phyloP scores from a whole-genome alignment of 2,797 vertebrate species.

The Petrocephalus sullivani region DNA sequence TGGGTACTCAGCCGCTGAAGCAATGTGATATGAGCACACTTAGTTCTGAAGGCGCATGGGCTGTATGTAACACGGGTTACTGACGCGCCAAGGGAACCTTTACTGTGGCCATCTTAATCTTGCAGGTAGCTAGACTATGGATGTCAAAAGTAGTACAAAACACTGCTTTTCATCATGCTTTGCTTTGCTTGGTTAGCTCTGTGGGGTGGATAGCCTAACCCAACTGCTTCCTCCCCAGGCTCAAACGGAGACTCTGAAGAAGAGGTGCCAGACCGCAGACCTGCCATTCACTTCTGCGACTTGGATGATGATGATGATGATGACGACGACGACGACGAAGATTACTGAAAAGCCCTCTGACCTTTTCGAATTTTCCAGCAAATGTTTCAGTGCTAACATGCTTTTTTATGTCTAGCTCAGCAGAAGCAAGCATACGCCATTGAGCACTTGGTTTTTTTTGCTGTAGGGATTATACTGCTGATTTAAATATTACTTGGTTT shows the following conservation, averaged over 20 bases:
- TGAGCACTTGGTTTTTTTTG: background rate
- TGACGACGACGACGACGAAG: conserved; percentile 58
- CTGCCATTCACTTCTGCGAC: conserved; percentile 69
- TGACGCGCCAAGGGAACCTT: background rate
- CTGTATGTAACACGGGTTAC: background rate
- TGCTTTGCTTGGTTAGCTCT: background rate
- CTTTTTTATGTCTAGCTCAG: background rate
- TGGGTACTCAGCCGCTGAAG: background rate
- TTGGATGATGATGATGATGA: conserved; percentile 51
- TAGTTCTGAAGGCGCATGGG: background rate
- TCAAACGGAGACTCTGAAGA: conserved; percentile 79
- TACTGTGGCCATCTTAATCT: background rate
- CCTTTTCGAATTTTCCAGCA: background rate
- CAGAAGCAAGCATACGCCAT: conserved; percentile 1
- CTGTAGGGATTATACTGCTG: background rate
- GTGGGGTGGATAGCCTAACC: background rate
- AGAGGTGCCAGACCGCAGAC: conserved; percentile 62
- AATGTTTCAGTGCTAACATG: background rate
- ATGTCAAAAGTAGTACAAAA: background rate
- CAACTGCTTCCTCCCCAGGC: conserved; percentile 56
- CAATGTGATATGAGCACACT: background rate
- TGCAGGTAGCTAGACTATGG: background rate
- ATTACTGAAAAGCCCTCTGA: conserved; percentile 45
- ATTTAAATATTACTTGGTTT: background rate
- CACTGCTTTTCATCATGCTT: background rate